These are phyloP conservation scores for Caracal caracal DNA, from an alignment of 2,113 vertebrate genomes.

Conservation along the genomic window DNA sequence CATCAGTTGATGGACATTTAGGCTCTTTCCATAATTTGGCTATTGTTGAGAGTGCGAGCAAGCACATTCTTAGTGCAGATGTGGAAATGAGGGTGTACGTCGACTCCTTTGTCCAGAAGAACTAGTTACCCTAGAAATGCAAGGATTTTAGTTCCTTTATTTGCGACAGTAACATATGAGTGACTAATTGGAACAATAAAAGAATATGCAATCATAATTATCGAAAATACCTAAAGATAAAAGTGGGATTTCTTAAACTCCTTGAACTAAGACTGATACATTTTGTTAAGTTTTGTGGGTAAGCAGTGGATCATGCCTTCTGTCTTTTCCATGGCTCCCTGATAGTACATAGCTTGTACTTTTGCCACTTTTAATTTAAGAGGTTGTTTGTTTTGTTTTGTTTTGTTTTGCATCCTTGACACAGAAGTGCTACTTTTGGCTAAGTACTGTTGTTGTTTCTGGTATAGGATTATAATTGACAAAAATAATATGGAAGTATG, in stretches of 20 bases:
- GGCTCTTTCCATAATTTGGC: no score
- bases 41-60: no score
- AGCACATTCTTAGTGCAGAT: neutral
- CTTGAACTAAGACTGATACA: neutral
- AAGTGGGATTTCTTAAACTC: neutral
- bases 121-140: neutral
- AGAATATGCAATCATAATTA: neutral
- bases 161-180: neutral
- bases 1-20: no score
- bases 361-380: conserved; percentile 71
- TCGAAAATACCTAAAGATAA: conserved; percentile 48
- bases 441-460: conserved; percentile 47
- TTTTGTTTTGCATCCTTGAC: conserved; percentile 13
- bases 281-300: conserved; percentile 63
- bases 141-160: neutral
- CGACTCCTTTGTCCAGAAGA: neutral
- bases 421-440: conserved; percentile 42
- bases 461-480: conserved; percentile 14
- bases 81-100: neutral
- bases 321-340: conserved; percentile 52
- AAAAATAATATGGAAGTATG: conserved; percentile 1
- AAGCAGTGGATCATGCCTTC: conserved; percentile 40
- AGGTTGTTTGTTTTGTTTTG: neutral
- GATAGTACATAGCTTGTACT: conserved; percentile 15
- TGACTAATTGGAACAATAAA: neutral